Evolutionary conservation across 2,888 invertebrate genomes (phyloP).

Genomic region (Sycophila texana): DNA sequence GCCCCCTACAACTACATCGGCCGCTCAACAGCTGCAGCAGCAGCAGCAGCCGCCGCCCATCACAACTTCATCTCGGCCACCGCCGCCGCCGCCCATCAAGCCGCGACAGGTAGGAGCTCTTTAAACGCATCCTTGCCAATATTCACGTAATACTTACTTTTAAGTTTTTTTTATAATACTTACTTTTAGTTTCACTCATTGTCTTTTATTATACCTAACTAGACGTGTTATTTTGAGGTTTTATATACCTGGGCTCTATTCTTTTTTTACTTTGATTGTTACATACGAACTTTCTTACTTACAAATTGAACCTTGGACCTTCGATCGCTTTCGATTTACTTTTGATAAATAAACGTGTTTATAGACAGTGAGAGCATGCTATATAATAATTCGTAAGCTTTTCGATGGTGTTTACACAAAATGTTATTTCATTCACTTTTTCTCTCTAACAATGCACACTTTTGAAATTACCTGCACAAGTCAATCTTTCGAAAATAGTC

Average conservation of each 20-base stretch:
- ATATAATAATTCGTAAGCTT: conserved; percentile 16
- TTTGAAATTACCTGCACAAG: conserved; percentile 18
- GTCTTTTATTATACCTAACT: conserved; percentile 28
- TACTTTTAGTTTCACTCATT: conserved; percentile 15
- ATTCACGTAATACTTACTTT: conserved; percentile 29
- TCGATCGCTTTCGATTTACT: conserved; percentile 17
- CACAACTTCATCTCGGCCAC: conserved; percentile 71
- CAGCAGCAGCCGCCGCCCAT: conserved; percentile 41
- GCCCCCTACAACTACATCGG: conserved; percentile 69
- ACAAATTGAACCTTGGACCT: conserved; percentile 30
- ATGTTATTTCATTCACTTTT: conserved; percentile 4
- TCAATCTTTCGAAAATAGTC: background rate
- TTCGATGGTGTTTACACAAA: conserved; percentile 12
- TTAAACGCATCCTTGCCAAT: background rate
- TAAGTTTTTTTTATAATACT: no score
- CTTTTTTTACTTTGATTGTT: conserved; percentile 7
- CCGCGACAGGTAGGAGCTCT: conserved; percentile 71
- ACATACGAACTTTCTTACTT: background rate
- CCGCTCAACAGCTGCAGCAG: conserved; percentile 54
- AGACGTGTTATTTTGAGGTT: conserved; percentile 27
- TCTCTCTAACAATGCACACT: conserved; percentile 21
- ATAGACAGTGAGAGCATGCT: conserved; percentile 35
- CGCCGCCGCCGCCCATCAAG: conserved; percentile 74
- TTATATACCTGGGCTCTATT: conserved; percentile 20
- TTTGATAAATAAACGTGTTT: conserved; percentile 6